Percentiles rank a stretch among this genome's conserved stretches.
Conservation (phyloP, 2,797 vertebrate genomes). For the Merluccius polli region DNA sequence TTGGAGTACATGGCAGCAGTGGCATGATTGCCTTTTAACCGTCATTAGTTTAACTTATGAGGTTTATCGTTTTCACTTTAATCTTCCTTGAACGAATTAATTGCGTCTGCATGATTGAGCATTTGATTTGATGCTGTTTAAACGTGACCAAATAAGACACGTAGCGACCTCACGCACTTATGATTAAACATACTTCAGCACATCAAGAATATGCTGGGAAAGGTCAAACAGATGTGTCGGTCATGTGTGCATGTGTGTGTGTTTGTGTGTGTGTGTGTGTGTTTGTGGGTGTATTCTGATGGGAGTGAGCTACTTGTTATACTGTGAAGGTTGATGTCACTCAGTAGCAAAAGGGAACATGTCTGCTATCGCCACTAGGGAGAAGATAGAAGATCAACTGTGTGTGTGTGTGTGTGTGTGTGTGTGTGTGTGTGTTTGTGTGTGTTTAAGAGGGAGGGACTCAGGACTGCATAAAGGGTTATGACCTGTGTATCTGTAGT, state of each 20-base stretch:
- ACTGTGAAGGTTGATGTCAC: slow-evolving; percentile 63
- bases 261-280: slow-evolving; percentile 4
- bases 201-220: neutral
- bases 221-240: neutral
- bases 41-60: neutral
- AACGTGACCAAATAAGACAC: neutral
- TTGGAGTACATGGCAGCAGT: too few relatives aligned
- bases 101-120: neutral
- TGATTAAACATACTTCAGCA: neutral
- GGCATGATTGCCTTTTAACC: neutral
- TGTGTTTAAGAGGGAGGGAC: neutral
- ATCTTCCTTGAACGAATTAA: neutral
- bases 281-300: slow-evolving; percentile 29
- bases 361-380: slow-evolving; percentile 63
- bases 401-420: neutral
- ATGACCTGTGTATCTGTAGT: neutral
- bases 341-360: slow-evolving; percentile 54
- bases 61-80: neutral
- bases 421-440: neutral
- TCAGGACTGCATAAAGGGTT: neutral
- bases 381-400: slow-evolving; percentile 1
- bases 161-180: neutral
- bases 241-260: neutral
- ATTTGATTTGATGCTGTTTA: neutral
- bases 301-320: slow-evolving; percentile 64